Percentiles rank a stretch among this genome's conserved stretches.
phyloP scores from a whole-genome alignment of 2,797 vertebrate genomes.

The Bradypodion pumilum region DNA sequence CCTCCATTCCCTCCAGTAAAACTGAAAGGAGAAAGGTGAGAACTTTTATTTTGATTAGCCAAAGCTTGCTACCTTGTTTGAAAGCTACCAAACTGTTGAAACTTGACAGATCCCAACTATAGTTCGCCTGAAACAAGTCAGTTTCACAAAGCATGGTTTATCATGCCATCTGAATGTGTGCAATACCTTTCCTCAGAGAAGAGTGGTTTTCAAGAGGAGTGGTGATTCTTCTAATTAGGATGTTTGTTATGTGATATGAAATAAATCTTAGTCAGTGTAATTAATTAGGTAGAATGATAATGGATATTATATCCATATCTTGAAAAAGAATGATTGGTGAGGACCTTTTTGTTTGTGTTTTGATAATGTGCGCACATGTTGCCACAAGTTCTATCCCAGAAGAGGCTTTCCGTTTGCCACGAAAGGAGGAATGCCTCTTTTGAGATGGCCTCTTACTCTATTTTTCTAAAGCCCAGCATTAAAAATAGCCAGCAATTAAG shows the following conservation, averaged over 20 bases:
- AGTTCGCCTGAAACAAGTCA: neutral
- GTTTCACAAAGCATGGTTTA: neutral
- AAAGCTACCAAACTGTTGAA: neutral
- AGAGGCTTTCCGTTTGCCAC: no score
- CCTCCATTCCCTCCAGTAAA: neutral
- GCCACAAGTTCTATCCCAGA: no score
- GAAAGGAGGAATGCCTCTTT: neutral
- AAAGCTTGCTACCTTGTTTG: neutral
- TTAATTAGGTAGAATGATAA: neutral
- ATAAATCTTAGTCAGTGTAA: neutral
- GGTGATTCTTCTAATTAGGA: neutral
- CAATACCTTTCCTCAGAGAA: constrained; percentile 2
- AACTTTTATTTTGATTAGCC: neutral
- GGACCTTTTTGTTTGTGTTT: neutral
- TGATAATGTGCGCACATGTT: neutral
- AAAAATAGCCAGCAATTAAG: neutral
- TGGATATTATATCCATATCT: no score
- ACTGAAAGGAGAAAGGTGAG: neutral
- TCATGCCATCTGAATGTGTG: neutral
- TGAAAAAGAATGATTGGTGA: neutral
- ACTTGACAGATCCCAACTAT: neutral
- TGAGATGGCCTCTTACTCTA: neutral
- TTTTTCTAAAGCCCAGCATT: neutral
- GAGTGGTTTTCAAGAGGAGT: neutral
- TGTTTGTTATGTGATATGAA: neutral